Evolutionary conservation across 2,113 vertebrate genomes (phyloP).

Genomic region (Dipodomys ordii): DNA sequence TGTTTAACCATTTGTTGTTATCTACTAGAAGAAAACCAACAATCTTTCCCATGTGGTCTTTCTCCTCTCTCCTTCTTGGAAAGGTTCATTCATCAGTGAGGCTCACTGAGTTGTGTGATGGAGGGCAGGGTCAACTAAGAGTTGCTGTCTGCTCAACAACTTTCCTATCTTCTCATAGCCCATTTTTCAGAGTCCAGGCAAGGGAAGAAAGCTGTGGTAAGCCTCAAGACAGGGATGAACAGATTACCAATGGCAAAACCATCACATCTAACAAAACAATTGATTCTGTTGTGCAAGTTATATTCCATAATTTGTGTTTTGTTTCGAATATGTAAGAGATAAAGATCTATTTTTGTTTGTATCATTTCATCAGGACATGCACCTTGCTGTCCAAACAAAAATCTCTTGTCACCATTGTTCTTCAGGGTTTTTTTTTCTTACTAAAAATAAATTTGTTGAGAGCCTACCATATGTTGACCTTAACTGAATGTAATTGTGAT

Average conservation of each 20-base stretch:
- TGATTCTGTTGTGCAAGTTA: background rate
- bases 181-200: too few species aligned
- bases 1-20: background rate
- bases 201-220: background rate
- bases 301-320: background rate
- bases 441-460: background rate
- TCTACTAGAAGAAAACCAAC: background rate
- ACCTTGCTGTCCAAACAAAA: background rate
- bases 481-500: background rate
- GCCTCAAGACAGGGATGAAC: background rate
- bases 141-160: background rate
- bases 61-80: background rate
- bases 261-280: background rate
- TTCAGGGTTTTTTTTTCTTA: background rate
- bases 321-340: background rate
- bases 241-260: accelerated
- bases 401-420: background rate
- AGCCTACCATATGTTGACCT: background rate
- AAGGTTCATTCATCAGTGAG: background rate
- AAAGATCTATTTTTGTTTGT: background rate
- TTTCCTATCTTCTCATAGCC: background rate
- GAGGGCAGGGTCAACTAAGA: background rate
- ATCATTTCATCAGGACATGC: constrained; percentile 10
- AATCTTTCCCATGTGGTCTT: background rate
- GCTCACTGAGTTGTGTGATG: background rate